Evolutionary conservation across 1,140 invertebrate genomes (phyloP), one percentile per base, ranked within the genome.

Genomic region (Saccostrea glomerata): DNA sequence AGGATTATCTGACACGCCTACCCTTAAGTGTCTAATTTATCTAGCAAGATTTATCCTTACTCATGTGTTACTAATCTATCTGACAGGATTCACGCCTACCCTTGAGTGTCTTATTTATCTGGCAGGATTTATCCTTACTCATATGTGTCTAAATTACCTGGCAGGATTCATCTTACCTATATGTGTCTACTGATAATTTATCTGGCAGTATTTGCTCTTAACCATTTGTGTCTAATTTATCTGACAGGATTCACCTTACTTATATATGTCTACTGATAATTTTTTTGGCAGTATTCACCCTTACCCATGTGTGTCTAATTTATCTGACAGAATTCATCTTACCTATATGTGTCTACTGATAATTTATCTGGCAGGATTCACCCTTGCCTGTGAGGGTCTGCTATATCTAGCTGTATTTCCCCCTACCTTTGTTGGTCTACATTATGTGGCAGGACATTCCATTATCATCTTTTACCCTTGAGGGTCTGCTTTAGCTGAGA

Each of bases 221-320:
- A 77, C 98, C 0, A 98, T 99, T 96, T 82, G 99, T 99, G 92
- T 99, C 96, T 54, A 36, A 82, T 98, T 97, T 96, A 99, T 98
- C 92, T 99, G 90, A 94, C 99, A 99, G 63, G 96, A 97, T 58
- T 96, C 96, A 94, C 98, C 60, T 97, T 89, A 13, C 82, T 86
- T 25, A 87, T 47, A 25, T 9, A 2, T 36, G 30, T 36, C 30
- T 36, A n/a, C n/a, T n/a, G n/a, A n/a, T n/a, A 36, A 36, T 36
- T 36, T 36, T 1, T 36, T 2, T 36, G 30, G 30, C 30, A 36
- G 30, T 0, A 36, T 36, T 40, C 30, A 36, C 47, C 47, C 47
- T 47, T 47, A 9, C 47, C 5, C 5, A 47, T 47, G 9, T 6
- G 47, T 6, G 47, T 47, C 47, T 47, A 47, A 7, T 47, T 47